These are phyloP conservation scores for Isichthys henryi DNA, from an alignment of 2,113 vertebrate genomes.

Conservation along the genomic window DNA sequence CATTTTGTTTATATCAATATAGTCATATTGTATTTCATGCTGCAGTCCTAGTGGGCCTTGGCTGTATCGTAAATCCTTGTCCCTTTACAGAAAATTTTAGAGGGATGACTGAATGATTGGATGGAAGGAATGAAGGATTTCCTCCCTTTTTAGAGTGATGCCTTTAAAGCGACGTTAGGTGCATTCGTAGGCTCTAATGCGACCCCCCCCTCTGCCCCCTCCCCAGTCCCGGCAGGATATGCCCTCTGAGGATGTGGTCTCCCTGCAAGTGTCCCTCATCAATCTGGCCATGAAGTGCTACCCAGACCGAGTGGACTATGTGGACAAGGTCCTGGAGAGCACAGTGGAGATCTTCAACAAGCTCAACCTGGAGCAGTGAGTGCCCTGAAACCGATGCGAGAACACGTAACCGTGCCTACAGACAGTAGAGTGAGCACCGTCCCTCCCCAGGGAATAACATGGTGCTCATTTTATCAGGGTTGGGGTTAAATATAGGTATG, in stretches of 20 bases:
- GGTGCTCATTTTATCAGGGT: not conserved
- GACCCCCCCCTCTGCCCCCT: not conserved
- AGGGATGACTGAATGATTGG: not conserved
- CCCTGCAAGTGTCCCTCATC: constrained; percentile 96
- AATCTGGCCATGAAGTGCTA: constrained; percentile 98
- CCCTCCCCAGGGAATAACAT: not conserved
- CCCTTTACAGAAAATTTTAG: not conserved
- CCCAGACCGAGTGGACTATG: constrained; percentile 95
- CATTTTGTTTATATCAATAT: not conserved
- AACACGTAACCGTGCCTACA: not conserved
- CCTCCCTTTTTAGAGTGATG: not conserved
- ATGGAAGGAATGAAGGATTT: not conserved
- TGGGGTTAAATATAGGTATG: not conserved
- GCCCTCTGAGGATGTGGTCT: constrained; percentile 96
- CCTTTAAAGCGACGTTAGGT: not conserved
- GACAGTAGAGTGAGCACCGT: not conserved
- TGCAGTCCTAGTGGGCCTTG: not conserved
- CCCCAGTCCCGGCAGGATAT: constrained; percentile 93
- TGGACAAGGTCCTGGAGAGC: constrained; percentile 95
- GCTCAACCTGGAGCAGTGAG: constrained; percentile 96
- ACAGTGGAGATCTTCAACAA: constrained; percentile 98
- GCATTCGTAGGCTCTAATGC: not conserved
- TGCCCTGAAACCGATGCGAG: constrained; percentile 15
- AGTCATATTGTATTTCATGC: not conserved
- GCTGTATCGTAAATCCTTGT: not conserved